Conservation (phyloP, 2,888 invertebrate species). For the Hymenopus coronatus region DNA sequence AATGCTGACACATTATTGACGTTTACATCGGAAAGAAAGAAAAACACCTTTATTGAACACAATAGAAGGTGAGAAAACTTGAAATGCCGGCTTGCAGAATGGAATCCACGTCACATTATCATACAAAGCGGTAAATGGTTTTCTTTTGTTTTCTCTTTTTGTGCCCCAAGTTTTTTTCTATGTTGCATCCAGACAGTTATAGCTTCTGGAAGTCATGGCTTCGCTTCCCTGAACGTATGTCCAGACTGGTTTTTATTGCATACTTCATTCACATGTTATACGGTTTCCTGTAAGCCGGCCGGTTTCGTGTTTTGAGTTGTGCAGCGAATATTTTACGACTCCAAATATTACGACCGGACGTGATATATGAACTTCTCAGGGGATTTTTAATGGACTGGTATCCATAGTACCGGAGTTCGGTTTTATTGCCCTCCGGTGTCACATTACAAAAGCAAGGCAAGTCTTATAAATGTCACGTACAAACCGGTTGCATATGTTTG, state of each 20-base stretch:
- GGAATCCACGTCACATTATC: too few relatives aligned
- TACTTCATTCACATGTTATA: not conserved
- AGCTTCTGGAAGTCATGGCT: not conserved
- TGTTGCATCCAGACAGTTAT: not conserved
- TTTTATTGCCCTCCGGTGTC: not conserved
- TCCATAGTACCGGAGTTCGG: not conserved
- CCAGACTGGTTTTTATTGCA: not conserved
- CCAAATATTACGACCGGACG: not conserved
- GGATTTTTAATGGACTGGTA: not conserved
- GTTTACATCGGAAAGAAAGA: too few relatives aligned
- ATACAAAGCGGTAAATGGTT: too few relatives aligned
- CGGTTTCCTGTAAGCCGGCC: too few relatives aligned
- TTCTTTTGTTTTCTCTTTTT: too few relatives aligned
- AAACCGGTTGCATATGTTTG: not conserved
- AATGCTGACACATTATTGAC: too few relatives aligned
- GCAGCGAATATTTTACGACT: not conserved
- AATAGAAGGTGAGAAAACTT: too few relatives aligned
- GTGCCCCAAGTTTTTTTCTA: too few relatives aligned
- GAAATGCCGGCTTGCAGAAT: too few relatives aligned
- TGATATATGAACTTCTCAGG: not conserved
- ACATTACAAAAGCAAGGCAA: not conserved
- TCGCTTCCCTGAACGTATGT: not conserved
- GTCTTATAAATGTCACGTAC: not conserved
- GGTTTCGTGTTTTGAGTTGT: too few relatives aligned
- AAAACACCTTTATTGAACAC: too few relatives aligned